phyloP scores from a whole-genome alignment of 2,113 vertebrate species.

The Choloepus hoffmanni region DNA sequence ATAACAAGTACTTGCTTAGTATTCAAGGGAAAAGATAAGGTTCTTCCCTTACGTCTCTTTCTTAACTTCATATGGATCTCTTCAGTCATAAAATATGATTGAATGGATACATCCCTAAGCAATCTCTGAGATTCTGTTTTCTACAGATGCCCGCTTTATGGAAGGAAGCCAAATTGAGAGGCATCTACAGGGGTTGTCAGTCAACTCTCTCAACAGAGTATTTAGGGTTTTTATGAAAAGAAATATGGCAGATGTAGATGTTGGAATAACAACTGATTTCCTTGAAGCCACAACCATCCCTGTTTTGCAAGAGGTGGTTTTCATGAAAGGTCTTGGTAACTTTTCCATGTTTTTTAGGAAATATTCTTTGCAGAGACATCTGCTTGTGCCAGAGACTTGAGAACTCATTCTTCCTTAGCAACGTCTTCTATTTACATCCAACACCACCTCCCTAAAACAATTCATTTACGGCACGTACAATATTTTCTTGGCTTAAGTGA shows the following conservation, averaged over 20 bases:
- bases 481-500: background rate
- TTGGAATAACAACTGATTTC: background rate
- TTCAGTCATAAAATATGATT: no score
- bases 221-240: background rate
- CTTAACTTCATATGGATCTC: background rate
- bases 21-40: background rate
- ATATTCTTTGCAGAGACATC: background rate
- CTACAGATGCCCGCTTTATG: background rate
- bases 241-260: background rate
- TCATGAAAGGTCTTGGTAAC: background rate
- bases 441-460: background rate
- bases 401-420: background rate
- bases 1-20: background rate
- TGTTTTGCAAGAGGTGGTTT: no score
- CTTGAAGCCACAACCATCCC: background rate
- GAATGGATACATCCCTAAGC: accelerated
- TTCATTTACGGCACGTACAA: background rate
- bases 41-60: background rate
- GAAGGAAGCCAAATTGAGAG: background rate
- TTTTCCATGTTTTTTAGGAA: background rate
- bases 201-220: background rate
- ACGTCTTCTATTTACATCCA: accelerated
- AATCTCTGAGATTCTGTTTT: background rate
- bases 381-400: background rate
- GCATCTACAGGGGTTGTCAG: accelerated